Base-by-base conservation (phyloP, 1,140 invertebrate species). In the Zaprionus gabonicus region DNA sequence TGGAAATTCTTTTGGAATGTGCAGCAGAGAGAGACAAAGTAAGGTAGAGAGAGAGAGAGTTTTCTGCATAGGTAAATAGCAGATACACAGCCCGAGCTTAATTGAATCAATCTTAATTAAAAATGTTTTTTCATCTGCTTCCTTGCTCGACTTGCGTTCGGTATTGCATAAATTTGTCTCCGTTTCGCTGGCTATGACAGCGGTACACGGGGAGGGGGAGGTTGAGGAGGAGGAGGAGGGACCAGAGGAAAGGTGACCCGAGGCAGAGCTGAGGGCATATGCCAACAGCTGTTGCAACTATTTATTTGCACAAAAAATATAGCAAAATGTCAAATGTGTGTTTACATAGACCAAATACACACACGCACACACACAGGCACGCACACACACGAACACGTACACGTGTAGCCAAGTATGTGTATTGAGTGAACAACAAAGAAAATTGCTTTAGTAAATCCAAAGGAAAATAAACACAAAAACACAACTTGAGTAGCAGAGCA, bases 231-330 rank as follows among this genome's bases (percentile, higher is more conserved):
- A 25, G 15, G 20, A 1, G 60, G 34, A 0, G 46, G 17, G n/a
- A n/a, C n/a, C n/a, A n/a, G n/a, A 10, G 10, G 34, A 36, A 23
- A 44, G 31, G 34, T 59, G 60, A 25, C 66, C 63, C 57, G 62
- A 65, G 49, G 36, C 23, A 17, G 27, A 64, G 38, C 57, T 41
- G 6, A 34, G 28, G 76, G 41, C 85, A 85, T 81, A 85, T 88
- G 85, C 76, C 75, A 84, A 66, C 85, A 90, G 85, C 85, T 90
- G 85, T 84, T 90, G 71, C 85, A 84, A 88, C 84, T 84, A 88
- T 85, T 79, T 88, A 90, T 88, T 88, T 90, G 78, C 79, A 90
- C 85, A 90, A 88, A 90, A 88, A 88, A 90, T 88, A 80, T 87
- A 84, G 81, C 81, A 90, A 88, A 90, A 90, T 88, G 85, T 88